phyloP scores from a whole-genome alignment of 2,888 invertebrate species.

The Phortica okadai region DNA sequence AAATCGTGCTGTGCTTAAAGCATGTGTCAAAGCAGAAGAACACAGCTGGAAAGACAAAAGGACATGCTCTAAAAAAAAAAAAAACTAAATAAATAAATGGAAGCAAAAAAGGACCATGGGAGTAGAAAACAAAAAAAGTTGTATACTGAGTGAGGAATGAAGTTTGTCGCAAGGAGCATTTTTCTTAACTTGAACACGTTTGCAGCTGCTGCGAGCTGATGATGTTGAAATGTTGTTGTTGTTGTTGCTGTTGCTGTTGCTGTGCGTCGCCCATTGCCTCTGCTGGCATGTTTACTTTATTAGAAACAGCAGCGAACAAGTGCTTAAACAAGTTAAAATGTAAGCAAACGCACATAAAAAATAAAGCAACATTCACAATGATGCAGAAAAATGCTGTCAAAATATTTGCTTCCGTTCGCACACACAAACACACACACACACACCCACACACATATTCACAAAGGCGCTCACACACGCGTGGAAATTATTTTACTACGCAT shows the following conservation, averaged over 20 bases:
- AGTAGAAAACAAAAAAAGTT: background rate
- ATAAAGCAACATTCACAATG: slow-evolving; percentile 30
- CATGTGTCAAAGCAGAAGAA: slow-evolving; percentile 23
- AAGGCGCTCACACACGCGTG: slow-evolving; percentile 31
- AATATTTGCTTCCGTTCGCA: slow-evolving; percentile 30
- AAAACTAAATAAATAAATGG: too few relatives aligned
- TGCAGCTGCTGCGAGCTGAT: background rate
- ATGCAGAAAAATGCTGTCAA: background rate
- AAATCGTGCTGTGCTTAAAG: background rate
- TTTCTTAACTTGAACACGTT: slow-evolving; percentile 28
- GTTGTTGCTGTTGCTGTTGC: background rate
- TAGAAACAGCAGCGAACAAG: slow-evolving; percentile 9
- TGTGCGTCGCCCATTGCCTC: background rate
- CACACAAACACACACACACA: slow-evolving; percentile 27
- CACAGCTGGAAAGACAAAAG: background rate
- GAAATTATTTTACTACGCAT: slow-evolving; percentile 42
- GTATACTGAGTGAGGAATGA: background rate
- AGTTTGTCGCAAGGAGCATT: background rate
- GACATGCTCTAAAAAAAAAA: background rate
- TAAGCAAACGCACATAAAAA: slow-evolving; percentile 17
- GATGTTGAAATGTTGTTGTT: background rate
- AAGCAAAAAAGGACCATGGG: background rate
- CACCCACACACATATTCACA: slow-evolving; percentile 23
- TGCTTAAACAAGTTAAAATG: slow-evolving; percentile 28
- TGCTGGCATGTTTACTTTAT: background rate